Base-by-base conservation (phyloP, 2,113 vertebrate species). In the Stercorarius parasiticus region DNA sequence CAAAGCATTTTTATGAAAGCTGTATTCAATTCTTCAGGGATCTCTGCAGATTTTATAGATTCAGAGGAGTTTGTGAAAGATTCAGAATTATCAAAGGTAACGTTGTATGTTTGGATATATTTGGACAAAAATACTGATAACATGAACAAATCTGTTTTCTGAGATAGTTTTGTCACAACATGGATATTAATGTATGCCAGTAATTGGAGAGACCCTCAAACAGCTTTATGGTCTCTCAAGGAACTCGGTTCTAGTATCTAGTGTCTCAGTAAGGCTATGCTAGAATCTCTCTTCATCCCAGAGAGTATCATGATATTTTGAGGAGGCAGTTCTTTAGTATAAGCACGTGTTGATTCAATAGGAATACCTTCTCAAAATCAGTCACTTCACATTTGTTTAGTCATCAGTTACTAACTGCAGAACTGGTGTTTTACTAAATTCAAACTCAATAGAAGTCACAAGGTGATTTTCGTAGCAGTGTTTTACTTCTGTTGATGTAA, bases 141-240 rank as follows among this genome's bases (percentile, higher is more conserved):
- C 2, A 5, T 17, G 34, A 64, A 29, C 11, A 62, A 71, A 32
- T 23, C 13, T 30, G 17, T 62, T 79, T 88, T 59, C 36, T 65
- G 15, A 42, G 56, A 3, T 62, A 42, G 15, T 27, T 91, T 67
- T 74, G 34, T 88, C 17, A 6, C 8, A 23, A 15, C 5, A 1
- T 34, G 17, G 20, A 7, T 67, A 13, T 47, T 79, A 29, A 29
- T 0, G 0, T 56, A 23, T 4, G 3, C 6, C 17, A 47, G 7
- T 79, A 59, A 36, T 9, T 29, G 15, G 29, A 58, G 56, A 58
- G 9, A 55, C 7, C 18, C 29, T 88, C n/a, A 38, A 36, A 29
- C 29, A 82, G 18, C 40, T 67, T 47, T 55, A 40, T 5, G 26
- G 26, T 38, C 12, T 62, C 23, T 82, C 16, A 38, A 5, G 65